phyloP scores from a whole-genome alignment of 2,888 invertebrate genomes.

The Crossocerus cetratus region DNA sequence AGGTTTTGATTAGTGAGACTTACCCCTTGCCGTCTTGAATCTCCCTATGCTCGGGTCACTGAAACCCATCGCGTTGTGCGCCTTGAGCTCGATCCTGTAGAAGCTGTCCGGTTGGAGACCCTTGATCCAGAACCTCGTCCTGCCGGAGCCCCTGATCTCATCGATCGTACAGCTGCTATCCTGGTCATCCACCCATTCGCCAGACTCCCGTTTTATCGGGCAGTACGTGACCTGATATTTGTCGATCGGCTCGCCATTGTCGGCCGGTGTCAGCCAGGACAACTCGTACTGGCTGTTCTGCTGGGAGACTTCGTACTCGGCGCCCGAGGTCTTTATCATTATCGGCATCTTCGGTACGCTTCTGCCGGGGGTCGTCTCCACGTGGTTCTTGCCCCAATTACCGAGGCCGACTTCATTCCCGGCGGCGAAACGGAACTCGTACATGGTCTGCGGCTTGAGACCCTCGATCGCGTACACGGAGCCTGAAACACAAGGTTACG shows the following conservation, averaged over 20 bases:
- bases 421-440: slow-evolving; percentile 91
- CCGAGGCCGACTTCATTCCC: slow-evolving; percentile 90
- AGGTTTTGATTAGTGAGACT: slow-evolving; percentile 75
- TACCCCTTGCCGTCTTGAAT: slow-evolving; percentile 93
- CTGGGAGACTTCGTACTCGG: slow-evolving; percentile 78
- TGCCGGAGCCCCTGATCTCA: slow-evolving; percentile 81
- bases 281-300: slow-evolving; percentile 89
- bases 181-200: slow-evolving; percentile 80
- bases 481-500: slow-evolving; percentile 73
- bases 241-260: slow-evolving; percentile 94
- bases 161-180: slow-evolving; percentile 80
- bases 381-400: slow-evolving; percentile 83
- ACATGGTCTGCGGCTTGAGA: slow-evolving; percentile 86
- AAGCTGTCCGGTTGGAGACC: slow-evolving; percentile 87
- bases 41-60: slow-evolving; percentile 87
- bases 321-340: slow-evolving; percentile 78
- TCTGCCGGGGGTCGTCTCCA: slow-evolving; percentile 85
- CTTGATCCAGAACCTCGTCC: slow-evolving; percentile 83
- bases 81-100: slow-evolving; percentile 90
- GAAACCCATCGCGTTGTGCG: slow-evolving; percentile 91
- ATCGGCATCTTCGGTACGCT: slow-evolving; percentile 87
- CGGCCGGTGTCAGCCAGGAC: slow-evolving; percentile 90
- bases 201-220: slow-evolving; percentile 84
- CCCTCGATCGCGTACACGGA: slow-evolving; percentile 90
- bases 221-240: slow-evolving; percentile 89